Conservation (phyloP, 2,888 invertebrate species). For the Hypena proboscidalis region DNA sequence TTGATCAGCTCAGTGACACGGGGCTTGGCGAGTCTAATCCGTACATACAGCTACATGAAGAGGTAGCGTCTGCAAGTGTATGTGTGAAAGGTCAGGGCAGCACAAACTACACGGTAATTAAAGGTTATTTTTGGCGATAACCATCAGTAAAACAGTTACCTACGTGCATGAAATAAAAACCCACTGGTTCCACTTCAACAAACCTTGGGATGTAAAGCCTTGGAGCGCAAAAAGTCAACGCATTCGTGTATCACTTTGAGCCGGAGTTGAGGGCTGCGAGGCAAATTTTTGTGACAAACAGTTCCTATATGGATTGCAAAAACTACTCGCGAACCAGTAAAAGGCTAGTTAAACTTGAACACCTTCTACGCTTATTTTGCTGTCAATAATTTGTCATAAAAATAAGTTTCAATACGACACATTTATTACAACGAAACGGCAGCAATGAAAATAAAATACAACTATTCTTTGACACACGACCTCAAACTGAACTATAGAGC, state of each 20-base stretch:
- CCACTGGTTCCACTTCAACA: constrained; percentile 65
- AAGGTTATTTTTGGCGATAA: constrained; percentile 85
- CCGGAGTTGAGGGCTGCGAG: constrained; percentile 41
- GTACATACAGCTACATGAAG: constrained; percentile 57
- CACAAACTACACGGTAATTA: constrained; percentile 83
- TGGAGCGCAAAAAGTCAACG: constrained; percentile 68
- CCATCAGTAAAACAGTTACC: constrained; percentile 83
- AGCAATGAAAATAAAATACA: no score
- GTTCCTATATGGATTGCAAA: constrained; percentile 24
- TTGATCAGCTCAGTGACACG: constrained; percentile 16
- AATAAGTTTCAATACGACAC: no score
- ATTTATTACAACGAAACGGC: no score
- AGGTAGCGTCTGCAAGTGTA: constrained; percentile 63
- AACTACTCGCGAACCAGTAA: constrained; percentile 9
- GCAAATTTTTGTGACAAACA: constrained; percentile 36
- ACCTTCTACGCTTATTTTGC: not conserved
- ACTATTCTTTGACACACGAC: no score
- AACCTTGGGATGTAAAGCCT: constrained; percentile 73
- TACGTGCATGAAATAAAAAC: constrained; percentile 78
- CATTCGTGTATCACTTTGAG: constrained; percentile 53
- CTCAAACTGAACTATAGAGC: no score
- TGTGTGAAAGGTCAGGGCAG: constrained; percentile 81
- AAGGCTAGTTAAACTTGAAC: not conserved
- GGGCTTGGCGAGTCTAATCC: constrained; percentile 53
- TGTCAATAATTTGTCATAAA: no score